These are phyloP conservation scores for Microtus pennsylvanicus DNA, from an alignment of 2,113 vertebrate species.

Conservation along the genomic window DNA sequence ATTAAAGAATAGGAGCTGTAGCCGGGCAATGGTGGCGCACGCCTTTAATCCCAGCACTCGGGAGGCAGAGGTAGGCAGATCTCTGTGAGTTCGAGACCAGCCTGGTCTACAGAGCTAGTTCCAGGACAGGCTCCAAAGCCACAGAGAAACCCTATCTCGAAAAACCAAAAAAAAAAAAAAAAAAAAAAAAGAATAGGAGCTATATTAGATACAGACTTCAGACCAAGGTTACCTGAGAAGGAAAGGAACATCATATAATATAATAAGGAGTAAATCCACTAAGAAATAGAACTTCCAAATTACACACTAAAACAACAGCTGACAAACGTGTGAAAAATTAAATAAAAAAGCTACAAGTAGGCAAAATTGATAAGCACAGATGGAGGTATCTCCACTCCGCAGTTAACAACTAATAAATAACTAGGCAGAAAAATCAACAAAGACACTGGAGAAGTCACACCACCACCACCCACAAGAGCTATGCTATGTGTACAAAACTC, in stretches of 20 bases:
- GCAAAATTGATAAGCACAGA: neutral
- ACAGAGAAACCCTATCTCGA: too few relatives aligned
- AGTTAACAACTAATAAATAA: constrained; percentile 26
- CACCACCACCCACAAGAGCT: neutral
- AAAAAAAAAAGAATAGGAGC: neutral
- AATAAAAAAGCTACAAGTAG: constrained; percentile 3
- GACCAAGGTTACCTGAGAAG: neutral
- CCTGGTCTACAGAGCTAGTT: too few relatives aligned
- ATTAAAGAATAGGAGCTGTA: constrained; percentile 12
- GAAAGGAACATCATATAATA: neutral
- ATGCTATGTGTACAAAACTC: neutral
- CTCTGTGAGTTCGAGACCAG: too few relatives aligned
- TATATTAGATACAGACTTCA: neutral
- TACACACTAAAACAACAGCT: neutral
- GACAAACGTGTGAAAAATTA: constrained; percentile 4
- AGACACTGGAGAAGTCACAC: neutral
- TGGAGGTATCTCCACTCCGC: neutral
- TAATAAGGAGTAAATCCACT: neutral
- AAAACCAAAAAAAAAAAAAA: too few relatives aligned
- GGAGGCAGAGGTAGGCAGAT: too few relatives aligned
- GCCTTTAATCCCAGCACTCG: too few relatives aligned
- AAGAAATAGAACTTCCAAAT: constrained; percentile 14
- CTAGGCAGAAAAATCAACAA: neutral
- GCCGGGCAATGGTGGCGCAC: too few relatives aligned
- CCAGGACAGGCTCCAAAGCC: too few relatives aligned